phyloP scores from a whole-genome alignment of 2,113 vertebrate genomes.

The Loxodonta africana region DNA sequence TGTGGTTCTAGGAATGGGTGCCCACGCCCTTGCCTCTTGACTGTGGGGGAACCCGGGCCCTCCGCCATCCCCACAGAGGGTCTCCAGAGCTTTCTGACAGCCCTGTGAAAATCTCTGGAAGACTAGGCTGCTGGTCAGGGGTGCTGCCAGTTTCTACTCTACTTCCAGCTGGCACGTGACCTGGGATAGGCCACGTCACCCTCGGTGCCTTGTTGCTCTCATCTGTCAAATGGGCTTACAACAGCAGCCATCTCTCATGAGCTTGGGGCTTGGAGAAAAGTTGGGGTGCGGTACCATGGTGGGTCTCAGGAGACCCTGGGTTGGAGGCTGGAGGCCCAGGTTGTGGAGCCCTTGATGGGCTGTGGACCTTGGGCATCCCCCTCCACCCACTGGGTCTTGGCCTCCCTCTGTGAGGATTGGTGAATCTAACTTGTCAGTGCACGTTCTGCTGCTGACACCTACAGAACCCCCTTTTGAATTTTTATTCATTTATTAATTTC shows the following conservation, averaged over 20 bases:
- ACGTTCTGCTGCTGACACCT: rapidly evolving
- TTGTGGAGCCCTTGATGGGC: too few relatives aligned
- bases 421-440: background rate
- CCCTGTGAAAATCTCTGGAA: background rate
- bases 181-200: background rate
- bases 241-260: too few relatives aligned
- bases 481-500: too few relatives aligned
- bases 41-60: background rate
- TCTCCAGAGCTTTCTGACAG: too few relatives aligned
- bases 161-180: background rate
- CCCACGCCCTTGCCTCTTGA: too few relatives aligned
- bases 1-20: background rate
- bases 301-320: background rate
- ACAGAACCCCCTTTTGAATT: background rate
- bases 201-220: background rate
- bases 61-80: rapidly evolving
- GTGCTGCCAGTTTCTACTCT: background rate
- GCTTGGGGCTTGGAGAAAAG: background rate
- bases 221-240: background rate
- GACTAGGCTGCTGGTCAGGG: conserved; percentile 48
- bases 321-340: background rate
- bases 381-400: rapidly evolving
- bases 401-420: rapidly evolving
- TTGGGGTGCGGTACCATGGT: rapidly evolving
- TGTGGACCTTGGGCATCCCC: background rate